Conservation (phyloP, 2,797 vertebrate genomes). For the Notamacropus eugenii region DNA sequence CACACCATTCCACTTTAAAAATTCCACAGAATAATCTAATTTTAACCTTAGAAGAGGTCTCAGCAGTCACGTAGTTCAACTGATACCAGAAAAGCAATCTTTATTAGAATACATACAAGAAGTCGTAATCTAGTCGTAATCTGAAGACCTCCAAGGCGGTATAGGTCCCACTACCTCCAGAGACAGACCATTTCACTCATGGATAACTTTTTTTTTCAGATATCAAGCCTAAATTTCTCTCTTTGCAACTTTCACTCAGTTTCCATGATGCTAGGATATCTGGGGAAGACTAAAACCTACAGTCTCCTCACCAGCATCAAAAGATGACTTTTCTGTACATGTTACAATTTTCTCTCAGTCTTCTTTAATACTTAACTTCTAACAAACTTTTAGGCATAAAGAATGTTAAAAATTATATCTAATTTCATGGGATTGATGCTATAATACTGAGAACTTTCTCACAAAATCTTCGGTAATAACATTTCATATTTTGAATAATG, state of each 20-base stretch:
- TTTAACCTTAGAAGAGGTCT: not conserved
- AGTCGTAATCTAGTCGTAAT: not conserved
- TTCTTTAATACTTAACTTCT: not conserved
- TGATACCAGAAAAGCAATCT: not conserved
- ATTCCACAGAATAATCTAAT: not conserved
- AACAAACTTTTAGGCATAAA: conserved; percentile 41
- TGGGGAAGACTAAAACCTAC: not conserved
- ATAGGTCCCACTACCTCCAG: not conserved
- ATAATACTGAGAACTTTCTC: not conserved
- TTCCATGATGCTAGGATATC: not conserved
- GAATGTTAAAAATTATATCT: conserved; percentile 29
- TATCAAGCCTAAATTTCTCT: not conserved
- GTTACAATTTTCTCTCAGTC: not conserved
- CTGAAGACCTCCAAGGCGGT: not conserved
- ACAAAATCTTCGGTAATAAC: not conserved
- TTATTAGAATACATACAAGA: not conserved
- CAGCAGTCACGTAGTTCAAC: not conserved
- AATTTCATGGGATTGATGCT: not conserved
- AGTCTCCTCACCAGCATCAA: not conserved
- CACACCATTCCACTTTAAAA: not conserved
- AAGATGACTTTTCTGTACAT: conserved; percentile 16
- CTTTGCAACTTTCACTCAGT: not conserved
- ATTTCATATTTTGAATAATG: conserved; percentile 2
- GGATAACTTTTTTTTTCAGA: not conserved
- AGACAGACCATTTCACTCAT: not conserved